Conservation (phyloP, 1,140 invertebrate species). For the Mactra quadrangularis region DNA sequence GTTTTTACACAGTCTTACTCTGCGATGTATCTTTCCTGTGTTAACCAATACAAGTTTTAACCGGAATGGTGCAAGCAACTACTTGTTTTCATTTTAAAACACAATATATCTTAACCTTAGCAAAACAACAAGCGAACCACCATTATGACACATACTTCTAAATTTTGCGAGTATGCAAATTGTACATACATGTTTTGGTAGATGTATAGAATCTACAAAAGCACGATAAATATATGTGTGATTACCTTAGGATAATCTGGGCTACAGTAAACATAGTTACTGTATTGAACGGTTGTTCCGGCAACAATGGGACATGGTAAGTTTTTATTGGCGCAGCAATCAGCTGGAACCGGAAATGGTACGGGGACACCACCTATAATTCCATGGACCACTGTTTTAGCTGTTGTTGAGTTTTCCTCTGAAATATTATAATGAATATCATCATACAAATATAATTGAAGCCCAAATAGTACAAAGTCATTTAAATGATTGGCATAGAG, state of each 20-base stretch:
- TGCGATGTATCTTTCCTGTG: too few species aligned
- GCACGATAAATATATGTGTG: too few species aligned
- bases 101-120: too few species aligned
- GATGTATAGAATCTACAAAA: too few species aligned
- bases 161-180: too few species aligned
- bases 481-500: background rate
- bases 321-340: conserved; percentile 30
- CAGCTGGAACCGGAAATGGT: conserved; percentile 50
- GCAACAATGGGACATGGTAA: conserved; percentile 26
- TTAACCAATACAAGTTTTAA: too few species aligned
- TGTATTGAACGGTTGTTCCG: conserved; percentile 34
- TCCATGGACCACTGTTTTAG: conserved; percentile 43
- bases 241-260: conserved; percentile 53
- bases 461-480: background rate
- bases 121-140: too few species aligned
- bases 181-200: too few species aligned
- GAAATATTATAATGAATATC: background rate
- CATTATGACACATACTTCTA: too few species aligned
- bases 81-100: too few species aligned
- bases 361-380: conserved; percentile 55
- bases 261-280: conserved; percentile 34
- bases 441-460: background rate
- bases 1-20: too few species aligned
- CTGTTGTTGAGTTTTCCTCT: conserved; percentile 41
- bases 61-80: too few species aligned